Percentiles rank a stretch among this genome's conserved stretches.
Evolutionary conservation across 2,888 invertebrate genomes (phyloP).

Genomic region (Cantharis rustica): DNA sequence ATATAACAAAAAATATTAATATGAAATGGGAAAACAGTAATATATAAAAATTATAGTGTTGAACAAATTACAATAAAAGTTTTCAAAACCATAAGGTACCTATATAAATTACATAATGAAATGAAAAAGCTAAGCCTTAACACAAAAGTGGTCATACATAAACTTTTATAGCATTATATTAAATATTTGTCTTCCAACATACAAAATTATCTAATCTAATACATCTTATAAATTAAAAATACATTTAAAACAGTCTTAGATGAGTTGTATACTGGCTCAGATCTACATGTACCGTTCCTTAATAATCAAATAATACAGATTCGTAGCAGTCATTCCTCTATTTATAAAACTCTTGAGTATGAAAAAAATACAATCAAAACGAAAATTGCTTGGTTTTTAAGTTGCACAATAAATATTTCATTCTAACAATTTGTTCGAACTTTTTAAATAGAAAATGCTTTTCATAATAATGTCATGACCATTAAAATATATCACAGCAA

Average conservation of each 20-base stretch:
- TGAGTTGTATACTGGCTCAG: slow-evolving; percentile 45
- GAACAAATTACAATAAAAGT: not conserved
- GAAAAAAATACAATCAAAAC: not conserved
- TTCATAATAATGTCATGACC: slow-evolving; percentile 36
- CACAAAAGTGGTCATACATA: slow-evolving; percentile 8
- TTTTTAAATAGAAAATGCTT: not conserved
- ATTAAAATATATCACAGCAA: slow-evolving; percentile 48
- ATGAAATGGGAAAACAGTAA: slow-evolving; percentile 19
- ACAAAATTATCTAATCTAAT: slow-evolving; percentile 23
- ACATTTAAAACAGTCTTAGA: slow-evolving; percentile 45
- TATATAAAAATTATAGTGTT: slow-evolving; percentile 18
- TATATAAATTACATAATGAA: not conserved
- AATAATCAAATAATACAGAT: slow-evolving; percentile 28
- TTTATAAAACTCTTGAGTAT: not conserved
- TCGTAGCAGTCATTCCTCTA: slow-evolving; percentile 22
- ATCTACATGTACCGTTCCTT: slow-evolving; percentile 40
- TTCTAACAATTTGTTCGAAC: not conserved
- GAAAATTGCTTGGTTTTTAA: not conserved
- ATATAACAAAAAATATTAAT: slow-evolving; percentile 26
- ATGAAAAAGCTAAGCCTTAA: slow-evolving; percentile 21
- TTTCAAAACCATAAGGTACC: not conserved
- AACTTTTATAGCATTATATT: slow-evolving; percentile 5
- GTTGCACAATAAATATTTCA: not conserved
- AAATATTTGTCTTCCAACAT: slow-evolving; percentile 21
- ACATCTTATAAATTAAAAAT: slow-evolving; percentile 30